Evolutionary conservation across 2,888 invertebrate genomes (phyloP).

Genomic region (Cryptophagus acutangulus): DNA sequence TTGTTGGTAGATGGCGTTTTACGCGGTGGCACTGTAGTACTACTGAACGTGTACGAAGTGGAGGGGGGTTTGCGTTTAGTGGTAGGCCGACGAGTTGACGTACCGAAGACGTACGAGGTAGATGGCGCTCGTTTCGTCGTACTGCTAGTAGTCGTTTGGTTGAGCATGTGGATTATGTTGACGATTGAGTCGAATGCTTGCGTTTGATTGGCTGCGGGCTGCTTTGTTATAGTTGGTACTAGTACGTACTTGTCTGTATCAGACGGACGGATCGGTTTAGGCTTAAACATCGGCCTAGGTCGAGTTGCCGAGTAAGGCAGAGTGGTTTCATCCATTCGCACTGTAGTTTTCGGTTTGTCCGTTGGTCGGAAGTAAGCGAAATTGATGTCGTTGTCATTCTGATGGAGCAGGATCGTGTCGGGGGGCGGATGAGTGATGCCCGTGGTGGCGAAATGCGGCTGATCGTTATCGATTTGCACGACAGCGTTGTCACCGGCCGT

Average conservation of each 20-base stretch:
- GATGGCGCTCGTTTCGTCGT: conserved; percentile 44
- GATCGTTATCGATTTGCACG: conserved; percentile 36
- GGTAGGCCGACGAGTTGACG: conserved; percentile 10
- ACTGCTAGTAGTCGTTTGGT: conserved; percentile 42
- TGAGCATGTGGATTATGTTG: conserved; percentile 62
- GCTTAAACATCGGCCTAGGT: conserved; percentile 55
- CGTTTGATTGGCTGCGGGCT: conserved; percentile 38
- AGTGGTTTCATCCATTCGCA: conserved; percentile 26
- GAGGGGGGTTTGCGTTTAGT: conserved; percentile 41
- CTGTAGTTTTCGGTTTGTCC: conserved; percentile 34
- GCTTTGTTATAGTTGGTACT: conserved; percentile 53
- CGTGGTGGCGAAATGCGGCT: conserved; percentile 35
- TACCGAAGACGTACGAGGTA: conserved; percentile 48
- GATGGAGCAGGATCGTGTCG: conserved; percentile 60
- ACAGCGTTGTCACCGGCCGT: conserved; percentile 43
- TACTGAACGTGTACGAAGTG: conserved; percentile 48
- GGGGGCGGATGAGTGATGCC: conserved; percentile 48
- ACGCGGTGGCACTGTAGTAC: conserved; percentile 44
- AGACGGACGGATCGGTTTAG: conserved; percentile 47
- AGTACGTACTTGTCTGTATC: conserved; percentile 47
- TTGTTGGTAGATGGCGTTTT: conserved; percentile 39
- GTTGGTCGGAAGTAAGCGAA: conserved; percentile 38
- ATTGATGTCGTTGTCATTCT: conserved; percentile 50
- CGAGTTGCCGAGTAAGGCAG: conserved; percentile 35
- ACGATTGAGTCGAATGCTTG: conserved; percentile 54